Conservation (phyloP, 53 echinoderm and acorn worm species). For the Antedon mediterranea region DNA sequence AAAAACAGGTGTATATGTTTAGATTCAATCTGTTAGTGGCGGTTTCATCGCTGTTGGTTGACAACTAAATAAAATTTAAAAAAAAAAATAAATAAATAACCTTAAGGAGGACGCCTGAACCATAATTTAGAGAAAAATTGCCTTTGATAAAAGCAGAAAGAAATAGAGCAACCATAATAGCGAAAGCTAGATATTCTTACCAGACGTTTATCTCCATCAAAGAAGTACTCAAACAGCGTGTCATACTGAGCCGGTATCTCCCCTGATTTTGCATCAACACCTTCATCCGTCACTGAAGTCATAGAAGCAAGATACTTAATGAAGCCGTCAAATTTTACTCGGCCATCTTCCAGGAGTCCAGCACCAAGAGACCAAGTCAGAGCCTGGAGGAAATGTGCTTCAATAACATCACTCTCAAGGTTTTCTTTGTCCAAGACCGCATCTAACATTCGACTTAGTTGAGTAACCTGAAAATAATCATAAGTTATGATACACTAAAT, state of each 20-base stretch:
- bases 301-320: constrained; percentile 66
- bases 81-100: no score
- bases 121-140: no score
- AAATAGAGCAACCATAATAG: neutral
- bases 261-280: constrained; percentile 54
- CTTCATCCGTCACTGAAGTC: constrained; percentile 49
- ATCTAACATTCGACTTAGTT: constrained; percentile 77
- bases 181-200: constrained; percentile 15
- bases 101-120: no score
- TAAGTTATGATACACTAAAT: no score
- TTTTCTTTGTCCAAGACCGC: constrained; percentile 62
- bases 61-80: no score
- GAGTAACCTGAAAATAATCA: constrained; percentile 43
- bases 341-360: constrained; percentile 73
- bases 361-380: constrained; percentile 90
- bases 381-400: constrained; percentile 78
- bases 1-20: no score
- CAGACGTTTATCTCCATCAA: constrained; percentile 61
- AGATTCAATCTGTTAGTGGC: no score
- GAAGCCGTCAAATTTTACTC: constrained; percentile 76
- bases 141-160: no score
- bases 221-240: constrained; percentile 76
- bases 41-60: no score
- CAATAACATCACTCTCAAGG: constrained; percentile 50
- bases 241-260: constrained; percentile 75